These are phyloP conservation scores for Polyommatus iphigenia DNA, from an alignment of 2,888 invertebrate genomes.

Conservation along the genomic window DNA sequence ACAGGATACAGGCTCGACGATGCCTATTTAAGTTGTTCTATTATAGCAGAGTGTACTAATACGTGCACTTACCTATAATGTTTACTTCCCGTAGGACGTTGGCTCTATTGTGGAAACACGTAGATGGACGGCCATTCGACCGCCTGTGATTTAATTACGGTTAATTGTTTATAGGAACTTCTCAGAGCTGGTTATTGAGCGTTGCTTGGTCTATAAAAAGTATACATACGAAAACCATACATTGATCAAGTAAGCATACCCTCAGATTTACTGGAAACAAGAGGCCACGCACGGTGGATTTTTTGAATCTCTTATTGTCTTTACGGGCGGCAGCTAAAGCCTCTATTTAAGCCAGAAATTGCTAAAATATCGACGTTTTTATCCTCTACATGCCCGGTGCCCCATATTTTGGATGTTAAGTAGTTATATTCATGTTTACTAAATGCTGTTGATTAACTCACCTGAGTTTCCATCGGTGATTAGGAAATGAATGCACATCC, in stretches of 20 bases:
- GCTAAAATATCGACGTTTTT: background rate
- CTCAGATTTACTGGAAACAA: too few species aligned
- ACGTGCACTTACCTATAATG: slow-evolving; percentile 49
- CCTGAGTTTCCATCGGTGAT: background rate
- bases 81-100: slow-evolving; percentile 49
- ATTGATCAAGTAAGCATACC: too few species aligned
- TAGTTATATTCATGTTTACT: background rate
- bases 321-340: too few species aligned
- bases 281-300: too few species aligned
- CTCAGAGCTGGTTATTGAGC: too few species aligned
- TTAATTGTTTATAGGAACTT: background rate
- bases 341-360: too few species aligned
- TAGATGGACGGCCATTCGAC: slow-evolving; percentile 39
- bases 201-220: too few species aligned
- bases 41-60: slow-evolving; percentile 40
- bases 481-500: slow-evolving; percentile 7
- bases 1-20: slow-evolving; percentile 28
- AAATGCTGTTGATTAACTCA: background rate
- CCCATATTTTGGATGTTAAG: background rate
- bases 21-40: slow-evolving; percentile 34
- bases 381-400: background rate
- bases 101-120: slow-evolving; percentile 50
- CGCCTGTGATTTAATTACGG: slow-evolving; percentile 4
- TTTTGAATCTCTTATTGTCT: too few species aligned
- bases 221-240: too few species aligned